Conservation (phyloP, 2,113 vertebrate species). For the Dicaeum eximium region DNA sequence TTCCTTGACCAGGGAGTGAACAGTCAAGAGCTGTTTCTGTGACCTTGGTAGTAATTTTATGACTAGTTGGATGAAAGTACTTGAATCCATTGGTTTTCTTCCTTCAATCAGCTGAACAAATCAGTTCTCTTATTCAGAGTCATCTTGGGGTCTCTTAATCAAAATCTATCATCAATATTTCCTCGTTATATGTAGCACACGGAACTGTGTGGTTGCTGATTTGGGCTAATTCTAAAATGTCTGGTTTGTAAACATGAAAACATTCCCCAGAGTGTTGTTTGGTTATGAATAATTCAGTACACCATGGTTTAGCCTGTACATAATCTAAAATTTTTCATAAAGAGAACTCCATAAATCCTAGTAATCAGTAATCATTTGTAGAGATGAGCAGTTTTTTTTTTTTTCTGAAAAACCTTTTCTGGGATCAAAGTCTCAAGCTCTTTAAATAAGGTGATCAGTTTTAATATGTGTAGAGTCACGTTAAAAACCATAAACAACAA, state of each 20-base stretch:
- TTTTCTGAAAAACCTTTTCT: background rate
- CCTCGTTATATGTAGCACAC: background rate
- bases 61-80: background rate
- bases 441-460: constrained; percentile 13
- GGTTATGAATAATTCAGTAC: constrained; percentile 8
- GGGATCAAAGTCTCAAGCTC: background rate
- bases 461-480: background rate
- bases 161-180: background rate
- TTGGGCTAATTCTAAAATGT: background rate
- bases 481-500: background rate
- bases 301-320: background rate
- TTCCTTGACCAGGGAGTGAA: background rate
- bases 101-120: constrained; percentile 10
- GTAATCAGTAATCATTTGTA: background rate
- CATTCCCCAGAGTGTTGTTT: background rate
- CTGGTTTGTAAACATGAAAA: background rate
- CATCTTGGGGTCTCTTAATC: background rate
- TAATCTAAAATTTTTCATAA: background rate
- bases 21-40: background rate
- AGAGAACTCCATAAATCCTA: background rate
- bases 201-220: background rate
- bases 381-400: background rate
- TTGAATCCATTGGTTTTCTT: constrained; percentile 32
- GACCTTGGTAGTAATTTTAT: constrained; percentile 27
- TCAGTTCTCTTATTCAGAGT: constrained; percentile 7